Conservation (phyloP, 1,140 invertebrate species). For the Bemisia tabaci region DNA sequence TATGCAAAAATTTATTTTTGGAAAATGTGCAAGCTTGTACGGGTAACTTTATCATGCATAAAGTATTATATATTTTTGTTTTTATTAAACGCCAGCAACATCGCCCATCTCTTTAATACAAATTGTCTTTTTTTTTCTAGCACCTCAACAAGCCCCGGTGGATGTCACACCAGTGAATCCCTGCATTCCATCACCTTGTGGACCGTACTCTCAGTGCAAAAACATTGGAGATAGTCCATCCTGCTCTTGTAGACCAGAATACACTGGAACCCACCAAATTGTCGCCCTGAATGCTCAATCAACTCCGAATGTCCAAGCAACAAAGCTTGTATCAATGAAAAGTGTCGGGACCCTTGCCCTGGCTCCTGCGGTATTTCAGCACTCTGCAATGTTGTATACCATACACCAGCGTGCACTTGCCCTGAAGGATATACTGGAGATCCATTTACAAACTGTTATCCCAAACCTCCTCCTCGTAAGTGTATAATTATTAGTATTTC, state of each 20-base stretch:
- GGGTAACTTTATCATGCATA: too few relatives aligned
- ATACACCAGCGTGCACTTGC: constrained; percentile 40
- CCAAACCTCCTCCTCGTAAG: constrained; percentile 31
- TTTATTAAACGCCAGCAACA: too few relatives aligned
- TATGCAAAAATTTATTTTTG: too few relatives aligned
- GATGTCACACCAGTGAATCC: constrained; percentile 4
- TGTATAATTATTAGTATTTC: too few relatives aligned
- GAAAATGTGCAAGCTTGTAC: too few relatives aligned
- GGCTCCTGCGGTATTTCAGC: constrained; percentile 45
- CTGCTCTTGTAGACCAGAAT: constrained; percentile 42
- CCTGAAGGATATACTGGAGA: constrained; percentile 36
- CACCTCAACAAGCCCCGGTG: constrained; percentile 1
- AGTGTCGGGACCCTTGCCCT: constrained; percentile 53
- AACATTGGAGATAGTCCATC: constrained; percentile 37
- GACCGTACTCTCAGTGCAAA: constrained; percentile 34
- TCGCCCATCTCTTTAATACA: too few relatives aligned
- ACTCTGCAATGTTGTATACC: constrained; percentile 36
- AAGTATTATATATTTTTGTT: too few relatives aligned
- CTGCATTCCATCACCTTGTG: constrained; percentile 33
- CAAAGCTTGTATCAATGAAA: constrained; percentile 44
- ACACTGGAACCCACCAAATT: constrained; percentile 52
- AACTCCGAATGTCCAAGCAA: constrained; percentile 46
- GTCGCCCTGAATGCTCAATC: constrained; percentile 48
- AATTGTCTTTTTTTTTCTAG: neutral
- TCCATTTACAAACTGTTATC: constrained; percentile 33